These are phyloP conservation scores for Cyclina sinensis DNA, from an alignment of 1,140 invertebrate genomes.

Conservation along the genomic window DNA sequence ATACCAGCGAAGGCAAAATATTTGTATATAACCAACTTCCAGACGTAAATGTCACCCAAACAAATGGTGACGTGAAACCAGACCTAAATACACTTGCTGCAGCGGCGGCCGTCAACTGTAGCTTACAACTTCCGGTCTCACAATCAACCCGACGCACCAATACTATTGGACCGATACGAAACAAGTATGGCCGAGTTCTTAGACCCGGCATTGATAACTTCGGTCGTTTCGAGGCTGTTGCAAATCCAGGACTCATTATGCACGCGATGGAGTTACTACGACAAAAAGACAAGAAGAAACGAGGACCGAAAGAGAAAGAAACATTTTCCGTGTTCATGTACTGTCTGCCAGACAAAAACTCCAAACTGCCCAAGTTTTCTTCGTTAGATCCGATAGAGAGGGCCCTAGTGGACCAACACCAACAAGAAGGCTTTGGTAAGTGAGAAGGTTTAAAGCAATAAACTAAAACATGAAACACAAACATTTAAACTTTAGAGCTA, in stretches of 20 bases:
- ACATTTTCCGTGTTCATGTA: conserved; percentile 69
- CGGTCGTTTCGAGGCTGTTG: conserved; percentile 59
- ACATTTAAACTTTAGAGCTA: too few relatives aligned
- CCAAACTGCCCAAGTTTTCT: conserved; percentile 70
- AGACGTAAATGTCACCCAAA: conserved; percentile 12
- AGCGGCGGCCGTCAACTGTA: not conserved
- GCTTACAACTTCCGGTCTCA: not conserved
- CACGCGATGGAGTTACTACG: conserved; percentile 64
- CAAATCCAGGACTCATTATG: conserved; percentile 63
- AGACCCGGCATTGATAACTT: conserved; percentile 67
- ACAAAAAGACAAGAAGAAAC: conserved; percentile 69
- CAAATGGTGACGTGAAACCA: conserved; percentile 40
- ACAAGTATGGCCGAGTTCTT: conserved; percentile 58
- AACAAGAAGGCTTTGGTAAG: conserved; percentile 69
- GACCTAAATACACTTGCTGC: conserved; percentile 44
- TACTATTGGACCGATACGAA: conserved; percentile 60
- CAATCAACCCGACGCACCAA: not conserved
- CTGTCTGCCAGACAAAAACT: conserved; percentile 69
- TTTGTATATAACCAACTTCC: conserved; percentile 62
- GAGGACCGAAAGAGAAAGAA: conserved; percentile 70
- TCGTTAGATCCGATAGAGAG: conserved; percentile 66
- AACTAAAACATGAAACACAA: too few relatives aligned
- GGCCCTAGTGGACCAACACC: conserved; percentile 63
- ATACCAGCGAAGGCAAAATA: conserved; percentile 61
- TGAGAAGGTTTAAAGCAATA: not conserved